A percentile compares a stretch with the other conserved stretches of the same genome.
These are phyloP conservation scores for Zootermopsis nevadensis DNA, from an alignment of 2,888 invertebrate genomes.

Conservation along the genomic window DNA sequence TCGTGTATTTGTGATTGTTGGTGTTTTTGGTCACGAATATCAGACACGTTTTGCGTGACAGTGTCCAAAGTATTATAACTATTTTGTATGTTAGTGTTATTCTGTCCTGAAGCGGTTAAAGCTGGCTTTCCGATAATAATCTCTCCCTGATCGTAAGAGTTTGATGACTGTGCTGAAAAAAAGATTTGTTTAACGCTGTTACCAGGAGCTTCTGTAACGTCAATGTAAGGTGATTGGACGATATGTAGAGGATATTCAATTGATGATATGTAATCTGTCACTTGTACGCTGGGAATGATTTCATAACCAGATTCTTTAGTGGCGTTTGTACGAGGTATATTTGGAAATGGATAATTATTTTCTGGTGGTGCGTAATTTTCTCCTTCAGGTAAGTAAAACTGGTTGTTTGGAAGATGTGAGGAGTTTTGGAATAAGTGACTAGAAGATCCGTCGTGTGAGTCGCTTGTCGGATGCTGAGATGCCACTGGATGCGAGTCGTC, in stretches of 20 bases:
- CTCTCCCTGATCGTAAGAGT: slow-evolving; percentile 33
- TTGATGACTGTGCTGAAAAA: background rate
- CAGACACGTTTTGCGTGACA: background rate
- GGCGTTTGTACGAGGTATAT: background rate
- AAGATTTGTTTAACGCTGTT: background rate
- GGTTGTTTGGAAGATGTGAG: background rate
- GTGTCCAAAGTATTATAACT: background rate
- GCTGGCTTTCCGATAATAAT: slow-evolving; percentile 47
- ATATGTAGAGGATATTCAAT: slow-evolving; percentile 79
- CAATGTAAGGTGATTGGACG: slow-evolving; percentile 76
- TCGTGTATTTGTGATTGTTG: slow-evolving; percentile 12
- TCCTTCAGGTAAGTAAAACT: slow-evolving; percentile 29
- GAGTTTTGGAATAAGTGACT: slow-evolving; percentile 21
- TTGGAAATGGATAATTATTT: slow-evolving; percentile 25
- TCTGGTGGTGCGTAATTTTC: slow-evolving; percentile 46
- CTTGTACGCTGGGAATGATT: slow-evolving; percentile 73
- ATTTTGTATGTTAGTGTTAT: slow-evolving; percentile 1
- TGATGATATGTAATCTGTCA: slow-evolving; percentile 76
- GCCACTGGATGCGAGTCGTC: slow-evolving; percentile 31
- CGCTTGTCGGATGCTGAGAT: slow-evolving; percentile 4
- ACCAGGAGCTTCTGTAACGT: slow-evolving; percentile 63
- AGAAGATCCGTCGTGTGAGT: background rate
- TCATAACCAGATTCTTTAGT: slow-evolving; percentile 62
- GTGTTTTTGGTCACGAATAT: slow-evolving; percentile 31
- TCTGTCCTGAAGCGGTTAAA: background rate